These are phyloP conservation scores for Sarotherodon lohbergeri DNA, from an alignment of 2,113 vertebrate genomes.

Conservation along the genomic window DNA sequence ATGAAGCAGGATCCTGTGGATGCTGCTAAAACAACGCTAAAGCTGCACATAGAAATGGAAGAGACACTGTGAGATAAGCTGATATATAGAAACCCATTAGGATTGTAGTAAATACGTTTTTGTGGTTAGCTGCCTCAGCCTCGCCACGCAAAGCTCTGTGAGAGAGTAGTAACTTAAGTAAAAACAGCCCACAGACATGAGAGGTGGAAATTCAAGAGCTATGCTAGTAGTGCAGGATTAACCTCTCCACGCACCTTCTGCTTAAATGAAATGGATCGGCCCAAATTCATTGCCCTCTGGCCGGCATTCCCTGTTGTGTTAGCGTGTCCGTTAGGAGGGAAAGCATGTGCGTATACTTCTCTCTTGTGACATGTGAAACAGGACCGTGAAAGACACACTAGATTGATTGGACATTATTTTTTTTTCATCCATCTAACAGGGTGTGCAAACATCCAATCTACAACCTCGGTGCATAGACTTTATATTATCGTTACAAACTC, in stretches of 20 bases:
- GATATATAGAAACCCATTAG: slow-evolving; percentile 35
- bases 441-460: slow-evolving; percentile 20
- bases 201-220: slow-evolving; percentile 33
- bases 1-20: slow-evolving; percentile 46
- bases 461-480: background rate
- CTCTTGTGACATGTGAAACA: background rate
- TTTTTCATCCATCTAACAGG: background rate
- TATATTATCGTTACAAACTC: slow-evolving; percentile 15
- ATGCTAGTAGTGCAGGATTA: slow-evolving; percentile 49
- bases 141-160: background rate
- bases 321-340: background rate
- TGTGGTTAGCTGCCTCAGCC: slow-evolving; percentile 23
- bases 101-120: slow-evolving; percentile 13
- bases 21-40: slow-evolving; percentile 14
- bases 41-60: slow-evolving; percentile 17
- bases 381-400: background rate
- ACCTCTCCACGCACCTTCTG: slow-evolving; percentile 27
- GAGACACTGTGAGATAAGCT: slow-evolving; percentile 37
- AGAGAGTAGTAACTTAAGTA: background rate
- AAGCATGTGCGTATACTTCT: background rate
- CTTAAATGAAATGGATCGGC: slow-evolving; percentile 55
- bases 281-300: slow-evolving; percentile 5
- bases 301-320: background rate
- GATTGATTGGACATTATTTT: slow-evolving; percentile 1
- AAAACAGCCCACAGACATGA: slow-evolving; percentile 28